Conservation (phyloP, 2,888 invertebrate species). For the Drosophila algonquin region DNA sequence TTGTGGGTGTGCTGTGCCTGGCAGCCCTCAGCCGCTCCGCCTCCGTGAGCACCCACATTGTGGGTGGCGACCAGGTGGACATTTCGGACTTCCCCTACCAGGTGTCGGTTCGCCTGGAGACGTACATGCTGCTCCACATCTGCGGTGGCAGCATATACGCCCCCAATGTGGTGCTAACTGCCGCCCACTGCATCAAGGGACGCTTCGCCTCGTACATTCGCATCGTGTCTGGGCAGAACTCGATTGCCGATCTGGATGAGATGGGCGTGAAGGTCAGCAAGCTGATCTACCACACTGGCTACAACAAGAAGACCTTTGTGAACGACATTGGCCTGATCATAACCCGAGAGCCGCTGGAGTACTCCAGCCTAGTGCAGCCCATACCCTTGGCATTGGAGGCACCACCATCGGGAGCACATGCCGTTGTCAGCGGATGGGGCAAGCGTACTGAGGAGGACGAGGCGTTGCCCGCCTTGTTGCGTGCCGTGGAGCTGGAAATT, state of each 20-base stretch:
- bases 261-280: conserved; percentile 65
- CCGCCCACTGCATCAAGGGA: conserved; percentile 76
- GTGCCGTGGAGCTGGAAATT: conserved; percentile 85
- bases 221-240: conserved; percentile 72
- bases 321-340: conserved; percentile 86
- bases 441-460: conserved; percentile 66
- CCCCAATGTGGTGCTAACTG: conserved; percentile 66
- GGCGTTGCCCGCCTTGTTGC: conserved; percentile 77
- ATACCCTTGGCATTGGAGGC: conserved; percentile 77
- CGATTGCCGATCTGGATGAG: conserved; percentile 66
- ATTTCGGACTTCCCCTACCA: conserved; percentile 67
- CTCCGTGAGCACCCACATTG: conserved; percentile 56
- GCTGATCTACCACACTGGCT: conserved; percentile 66
- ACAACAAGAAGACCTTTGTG: conserved; percentile 83
- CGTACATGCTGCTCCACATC: conserved; percentile 68
- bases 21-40: conserved; percentile 35
- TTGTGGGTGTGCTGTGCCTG: conserved; percentile 40
- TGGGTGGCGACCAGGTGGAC: conserved; percentile 64
- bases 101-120: conserved; percentile 70
- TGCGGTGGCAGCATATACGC: conserved; percentile 75
- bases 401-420: conserved; percentile 61
- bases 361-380: conserved; percentile 82
- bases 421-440: conserved; percentile 81
- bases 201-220: conserved; percentile 69
- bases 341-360: conserved; percentile 84